Evolutionary conservation across 2,888 invertebrate genomes (phyloP).

Genomic region (Neria commutata): DNA sequence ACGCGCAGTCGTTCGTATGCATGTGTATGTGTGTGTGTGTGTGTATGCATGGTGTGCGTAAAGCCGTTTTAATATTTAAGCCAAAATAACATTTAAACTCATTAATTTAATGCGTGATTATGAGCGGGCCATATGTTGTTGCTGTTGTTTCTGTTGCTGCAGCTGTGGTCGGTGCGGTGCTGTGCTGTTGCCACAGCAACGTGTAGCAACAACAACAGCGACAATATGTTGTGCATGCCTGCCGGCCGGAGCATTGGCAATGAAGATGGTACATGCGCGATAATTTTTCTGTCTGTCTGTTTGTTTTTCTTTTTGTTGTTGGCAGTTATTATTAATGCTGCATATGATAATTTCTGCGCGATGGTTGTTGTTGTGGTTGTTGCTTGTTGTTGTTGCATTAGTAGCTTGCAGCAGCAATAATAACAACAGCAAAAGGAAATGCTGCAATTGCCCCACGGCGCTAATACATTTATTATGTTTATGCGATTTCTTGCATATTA

Average conservation of each 20-base stretch:
- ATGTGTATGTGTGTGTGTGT: background rate
- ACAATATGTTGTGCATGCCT: background rate
- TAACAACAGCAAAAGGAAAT: background rate
- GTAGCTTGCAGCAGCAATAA: slow-evolving; percentile 1
- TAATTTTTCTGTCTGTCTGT: slow-evolving; percentile 51
- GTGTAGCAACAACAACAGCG: background rate
- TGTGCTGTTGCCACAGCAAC: background rate
- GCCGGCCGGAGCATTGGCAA: background rate
- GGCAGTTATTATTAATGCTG: background rate
- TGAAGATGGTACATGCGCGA: slow-evolving; percentile 52
- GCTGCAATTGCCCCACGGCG: slow-evolving; percentile 45
- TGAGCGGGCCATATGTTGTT: slow-evolving; percentile 38
- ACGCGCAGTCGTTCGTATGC: background rate
- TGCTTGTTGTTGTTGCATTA: slow-evolving; percentile 11
- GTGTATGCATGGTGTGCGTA: slow-evolving; percentile 12
- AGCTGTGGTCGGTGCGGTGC: slow-evolving; percentile 2
- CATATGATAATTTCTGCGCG: background rate
- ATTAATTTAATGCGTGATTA: slow-evolving; percentile 59
- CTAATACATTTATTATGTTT: slow-evolving; percentile 49
- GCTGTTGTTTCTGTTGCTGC: slow-evolving; percentile 3
- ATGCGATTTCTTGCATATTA: background rate
- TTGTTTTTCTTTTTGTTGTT: background rate
- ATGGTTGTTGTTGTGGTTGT: background rate
- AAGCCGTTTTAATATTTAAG: slow-evolving; percentile 44
- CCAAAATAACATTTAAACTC: slow-evolving; percentile 58